Conservation (phyloP, 2,888 invertebrate species). For the Lydus trimaculatus region DNA sequence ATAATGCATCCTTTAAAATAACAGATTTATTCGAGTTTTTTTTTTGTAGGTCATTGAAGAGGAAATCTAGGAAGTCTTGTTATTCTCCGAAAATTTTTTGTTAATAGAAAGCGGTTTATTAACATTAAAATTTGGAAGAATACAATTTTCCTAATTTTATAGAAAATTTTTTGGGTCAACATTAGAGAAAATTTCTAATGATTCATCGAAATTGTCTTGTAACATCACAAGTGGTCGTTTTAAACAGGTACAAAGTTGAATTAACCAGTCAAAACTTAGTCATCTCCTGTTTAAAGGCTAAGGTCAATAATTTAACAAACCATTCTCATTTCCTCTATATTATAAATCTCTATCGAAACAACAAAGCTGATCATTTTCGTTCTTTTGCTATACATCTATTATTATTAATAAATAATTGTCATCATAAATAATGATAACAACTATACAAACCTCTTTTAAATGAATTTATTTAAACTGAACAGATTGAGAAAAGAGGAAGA, state of each 20-base stretch:
- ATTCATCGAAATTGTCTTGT: background rate
- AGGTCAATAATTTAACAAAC: background rate
- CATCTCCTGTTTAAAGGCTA: background rate
- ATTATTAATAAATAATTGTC: slow-evolving; percentile 10
- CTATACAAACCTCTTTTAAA: background rate
- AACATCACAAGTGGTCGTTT: background rate
- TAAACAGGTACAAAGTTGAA: background rate
- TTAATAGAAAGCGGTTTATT: background rate
- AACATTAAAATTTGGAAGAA: background rate
- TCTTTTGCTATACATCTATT: background rate
- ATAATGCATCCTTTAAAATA: background rate
- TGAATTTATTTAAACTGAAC: background rate
- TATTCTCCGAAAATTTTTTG: too few relatives aligned
- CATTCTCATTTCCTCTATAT: background rate
- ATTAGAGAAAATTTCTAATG: background rate
- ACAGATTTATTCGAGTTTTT: too few relatives aligned
- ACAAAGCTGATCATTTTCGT: slow-evolving; percentile 1
- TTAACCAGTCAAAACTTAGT: background rate
- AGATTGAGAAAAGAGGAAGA: background rate
- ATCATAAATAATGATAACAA: slow-evolving; percentile 10
- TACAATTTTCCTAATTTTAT: background rate
- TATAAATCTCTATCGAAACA: background rate
- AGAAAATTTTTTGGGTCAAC: too few relatives aligned
- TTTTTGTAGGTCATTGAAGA: background rate
- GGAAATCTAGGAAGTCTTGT: background rate